Conservation (phyloP, 2,113 vertebrate genomes). For the Cyphomyrus discorhynchus region DNA sequence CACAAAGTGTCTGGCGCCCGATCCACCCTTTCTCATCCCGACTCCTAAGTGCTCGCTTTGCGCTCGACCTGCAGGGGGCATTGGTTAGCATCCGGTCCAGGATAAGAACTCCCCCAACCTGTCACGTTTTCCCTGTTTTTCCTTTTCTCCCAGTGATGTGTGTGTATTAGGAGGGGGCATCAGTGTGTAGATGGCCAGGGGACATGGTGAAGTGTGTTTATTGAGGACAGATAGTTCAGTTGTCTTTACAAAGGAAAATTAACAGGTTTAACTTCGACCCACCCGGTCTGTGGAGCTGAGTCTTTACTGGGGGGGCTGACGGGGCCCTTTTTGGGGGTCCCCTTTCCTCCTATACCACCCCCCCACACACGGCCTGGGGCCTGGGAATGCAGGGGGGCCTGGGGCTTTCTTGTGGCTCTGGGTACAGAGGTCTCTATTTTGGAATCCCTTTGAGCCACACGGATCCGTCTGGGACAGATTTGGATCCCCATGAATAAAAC, state of each 20-base stretch:
- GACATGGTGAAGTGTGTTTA: neutral
- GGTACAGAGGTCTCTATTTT: constrained; percentile 27
- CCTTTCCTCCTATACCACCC: neutral
- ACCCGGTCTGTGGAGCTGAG: neutral
- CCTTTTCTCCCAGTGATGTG: neutral
- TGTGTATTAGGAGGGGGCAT: neutral
- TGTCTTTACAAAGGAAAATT: neutral
- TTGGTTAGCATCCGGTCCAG: neutral
- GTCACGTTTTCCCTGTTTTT: neutral
- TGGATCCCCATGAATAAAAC: constrained; percentile 20
- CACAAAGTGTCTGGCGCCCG: neutral
- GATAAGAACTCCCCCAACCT: neutral
- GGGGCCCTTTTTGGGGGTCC: neutral
- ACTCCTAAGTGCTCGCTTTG: neutral
- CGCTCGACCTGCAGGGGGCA: neutral
- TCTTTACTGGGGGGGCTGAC: neutral
- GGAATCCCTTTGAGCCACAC: constrained; percentile 24
- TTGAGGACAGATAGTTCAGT: neutral
- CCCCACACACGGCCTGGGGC: neutral
- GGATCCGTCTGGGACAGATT: constrained; percentile 40
- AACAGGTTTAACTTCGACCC: neutral
- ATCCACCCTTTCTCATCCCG: neutral
- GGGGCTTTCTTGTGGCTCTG: constrained; percentile 31
- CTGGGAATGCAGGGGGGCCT: neutral
- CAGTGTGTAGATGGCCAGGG: neutral